Evolutionary conservation across 2,113 vertebrate species (phyloP).

Genomic region (Gymnocephalus cernua): DNA sequence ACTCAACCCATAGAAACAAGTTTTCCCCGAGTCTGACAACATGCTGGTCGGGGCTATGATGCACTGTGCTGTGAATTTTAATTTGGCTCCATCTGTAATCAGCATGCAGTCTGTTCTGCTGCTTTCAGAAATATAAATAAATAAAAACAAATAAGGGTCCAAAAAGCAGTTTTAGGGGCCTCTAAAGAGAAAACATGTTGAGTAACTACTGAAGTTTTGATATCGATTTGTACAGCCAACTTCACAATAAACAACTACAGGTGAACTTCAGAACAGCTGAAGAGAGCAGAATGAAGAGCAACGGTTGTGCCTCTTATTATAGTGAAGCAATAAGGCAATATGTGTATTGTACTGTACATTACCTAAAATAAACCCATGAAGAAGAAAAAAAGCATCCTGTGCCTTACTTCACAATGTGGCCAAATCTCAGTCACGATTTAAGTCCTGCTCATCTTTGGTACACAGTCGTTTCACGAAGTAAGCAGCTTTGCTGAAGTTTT

Average conservation of each 20-base stretch:
- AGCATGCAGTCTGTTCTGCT: conserved; percentile 36
- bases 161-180: neutral
- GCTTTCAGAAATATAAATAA: conserved; percentile 45
- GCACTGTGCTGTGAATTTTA: conserved; percentile 54
- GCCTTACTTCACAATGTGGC: neutral
- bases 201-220: conserved; percentile 9
- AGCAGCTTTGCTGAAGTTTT: neutral
- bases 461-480: neutral
- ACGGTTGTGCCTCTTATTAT: neutral
- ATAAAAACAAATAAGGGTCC: conserved; percentile 18
- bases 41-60: conserved; percentile 25
- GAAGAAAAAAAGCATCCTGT: neutral
- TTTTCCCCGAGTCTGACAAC: conserved; percentile 35
- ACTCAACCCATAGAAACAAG: conserved; percentile 23
- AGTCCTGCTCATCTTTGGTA: neutral
- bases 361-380: neutral
- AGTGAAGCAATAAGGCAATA: neutral
- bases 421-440: neutral
- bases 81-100: conserved; percentile 53
- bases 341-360: neutral
- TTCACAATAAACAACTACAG: conserved; percentile 9
- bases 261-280: conserved; percentile 3
- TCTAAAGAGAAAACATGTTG: conserved; percentile 30
- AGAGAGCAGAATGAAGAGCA: neutral
- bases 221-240: conserved; percentile 28